Conservation (phyloP, 1,140 invertebrate genomes). For the Cydia fagiglandana region DNA sequence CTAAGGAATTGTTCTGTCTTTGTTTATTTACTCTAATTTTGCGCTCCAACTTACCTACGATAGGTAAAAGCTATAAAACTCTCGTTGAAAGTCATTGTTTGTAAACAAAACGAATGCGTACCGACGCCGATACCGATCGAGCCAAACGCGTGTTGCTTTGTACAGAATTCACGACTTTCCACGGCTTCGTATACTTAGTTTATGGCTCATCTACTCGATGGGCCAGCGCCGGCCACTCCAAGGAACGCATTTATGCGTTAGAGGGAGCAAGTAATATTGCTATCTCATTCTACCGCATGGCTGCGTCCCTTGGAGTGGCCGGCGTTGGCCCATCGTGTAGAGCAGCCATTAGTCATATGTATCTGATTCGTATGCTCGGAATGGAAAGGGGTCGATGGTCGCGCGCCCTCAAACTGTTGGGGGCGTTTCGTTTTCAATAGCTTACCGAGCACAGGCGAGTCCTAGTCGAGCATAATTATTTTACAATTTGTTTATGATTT, state of each 20-base stretch:
- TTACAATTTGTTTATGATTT: too few relatives aligned
- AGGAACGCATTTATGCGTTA: too few relatives aligned
- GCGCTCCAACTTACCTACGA: not conserved
- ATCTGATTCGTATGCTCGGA: conserved; percentile 2
- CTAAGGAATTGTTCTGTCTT: too few relatives aligned
- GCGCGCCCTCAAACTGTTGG: conserved; percentile 27
- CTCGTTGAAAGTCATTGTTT: conserved; percentile 4
- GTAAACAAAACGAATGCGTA: conserved; percentile 21
- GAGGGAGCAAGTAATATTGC: too few relatives aligned
- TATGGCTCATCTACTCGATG: too few relatives aligned
- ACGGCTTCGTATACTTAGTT: conserved; percentile 10
- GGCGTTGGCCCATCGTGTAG: too few relatives aligned
- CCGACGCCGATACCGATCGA: not conserved
- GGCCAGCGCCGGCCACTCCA: too few relatives aligned
- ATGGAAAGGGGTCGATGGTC: conserved; percentile 27
- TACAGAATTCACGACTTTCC: not conserved
- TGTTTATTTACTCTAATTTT: not conserved
- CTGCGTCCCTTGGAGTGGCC: too few relatives aligned
- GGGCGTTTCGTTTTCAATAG: not conserved
- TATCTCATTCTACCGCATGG: too few relatives aligned
- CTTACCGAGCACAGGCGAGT: too few relatives aligned
- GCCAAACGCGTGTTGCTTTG: conserved; percentile 3
- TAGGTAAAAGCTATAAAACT: not conserved
- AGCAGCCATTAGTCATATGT: conserved; percentile 17
- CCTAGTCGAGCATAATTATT: too few relatives aligned